Evolutionary conservation across 2,888 invertebrate genomes (phyloP).

Genomic region (Axea sp.): DNA sequence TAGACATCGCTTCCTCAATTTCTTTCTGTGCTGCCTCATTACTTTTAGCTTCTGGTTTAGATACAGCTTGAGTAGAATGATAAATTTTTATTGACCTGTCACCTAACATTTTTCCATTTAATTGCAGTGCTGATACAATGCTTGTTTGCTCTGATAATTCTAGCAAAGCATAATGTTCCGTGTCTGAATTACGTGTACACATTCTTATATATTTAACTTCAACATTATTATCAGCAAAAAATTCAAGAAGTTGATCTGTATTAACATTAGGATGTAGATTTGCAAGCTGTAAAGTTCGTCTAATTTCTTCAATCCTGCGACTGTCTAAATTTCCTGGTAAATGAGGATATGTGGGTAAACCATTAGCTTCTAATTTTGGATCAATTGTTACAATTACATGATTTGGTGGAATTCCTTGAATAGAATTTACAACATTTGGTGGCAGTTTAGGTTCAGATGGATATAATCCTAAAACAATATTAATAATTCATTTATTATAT

Average conservation of each 20-base stretch:
- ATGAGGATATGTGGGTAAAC: slow-evolving; percentile 94
- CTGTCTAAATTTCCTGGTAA: slow-evolving; percentile 93
- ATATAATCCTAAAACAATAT: slow-evolving; percentile 83
- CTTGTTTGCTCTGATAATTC: slow-evolving; percentile 96
- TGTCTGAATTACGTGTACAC: slow-evolving; percentile 90
- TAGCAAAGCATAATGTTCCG: slow-evolving; percentile 89
- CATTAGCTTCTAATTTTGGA: slow-evolving; percentile 89
- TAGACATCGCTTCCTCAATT: slow-evolving; percentile 97
- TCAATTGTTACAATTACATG: slow-evolving; percentile 92
- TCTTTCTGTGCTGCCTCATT: slow-evolving; percentile 97
- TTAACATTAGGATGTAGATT: slow-evolving; percentile 85
- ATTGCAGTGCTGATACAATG: slow-evolving; percentile 90
- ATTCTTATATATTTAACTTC: slow-evolving; percentile 97
- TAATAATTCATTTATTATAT: not conserved
- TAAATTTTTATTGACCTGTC: slow-evolving; percentile 88
- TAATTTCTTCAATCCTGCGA: slow-evolving; percentile 95
- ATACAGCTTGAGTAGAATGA: slow-evolving; percentile 95
- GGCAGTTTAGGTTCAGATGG: slow-evolving; percentile 93
- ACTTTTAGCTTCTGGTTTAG: slow-evolving; percentile 95
- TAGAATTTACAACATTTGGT: slow-evolving; percentile 92
- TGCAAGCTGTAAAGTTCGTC: slow-evolving; percentile 94
- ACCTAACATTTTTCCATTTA: slow-evolving; percentile 89
- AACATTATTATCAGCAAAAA: slow-evolving; percentile 89
- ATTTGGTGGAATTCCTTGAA: slow-evolving; percentile 90
- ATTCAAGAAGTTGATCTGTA: slow-evolving; percentile 92